Evolutionary conservation across 2,797 vertebrate genomes (phyloP).

Genomic region (Sus cebifrons): DNA sequence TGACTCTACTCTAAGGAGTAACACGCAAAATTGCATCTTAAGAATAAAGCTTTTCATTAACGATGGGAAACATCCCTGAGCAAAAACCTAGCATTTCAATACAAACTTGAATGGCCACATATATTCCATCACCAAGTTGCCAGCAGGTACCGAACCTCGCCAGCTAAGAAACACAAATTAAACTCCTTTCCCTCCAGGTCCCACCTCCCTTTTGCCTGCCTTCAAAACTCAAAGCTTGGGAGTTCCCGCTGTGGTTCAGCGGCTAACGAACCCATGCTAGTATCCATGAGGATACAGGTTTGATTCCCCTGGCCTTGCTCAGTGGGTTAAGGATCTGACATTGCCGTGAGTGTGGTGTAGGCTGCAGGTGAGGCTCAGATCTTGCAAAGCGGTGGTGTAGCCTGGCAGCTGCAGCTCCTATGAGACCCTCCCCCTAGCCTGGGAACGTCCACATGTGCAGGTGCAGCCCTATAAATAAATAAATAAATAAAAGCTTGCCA

Average conservation of each 20-base stretch:
- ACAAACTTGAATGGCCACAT: not conserved
- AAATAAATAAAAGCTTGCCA: not conserved
- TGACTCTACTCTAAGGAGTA: rapidly evolving
- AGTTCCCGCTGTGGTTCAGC: no score
- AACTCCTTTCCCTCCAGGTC: not conserved
- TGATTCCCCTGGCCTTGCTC: no score
- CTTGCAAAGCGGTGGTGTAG: no score
- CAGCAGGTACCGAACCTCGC: not conserved
- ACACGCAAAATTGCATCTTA: not conserved
- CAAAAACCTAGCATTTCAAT: not conserved
- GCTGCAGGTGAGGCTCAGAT: no score
- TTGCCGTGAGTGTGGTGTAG: no score
- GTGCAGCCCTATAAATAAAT: no score
- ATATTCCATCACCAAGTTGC: not conserved
- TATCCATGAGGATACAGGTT: no score
- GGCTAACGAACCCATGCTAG: no score
- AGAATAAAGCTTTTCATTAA: not conserved
- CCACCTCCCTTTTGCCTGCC: not conserved
- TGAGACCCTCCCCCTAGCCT: no score
- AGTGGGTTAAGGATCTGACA: no score
- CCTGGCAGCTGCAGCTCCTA: no score
- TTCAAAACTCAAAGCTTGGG: not conserved
- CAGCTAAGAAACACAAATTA: not conserved
- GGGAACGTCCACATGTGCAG: no score
- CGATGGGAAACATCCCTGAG: not conserved